Evolutionary conservation across 92 coral and sea anemone genomes (phyloP), one percentile per base, ranked within the genome.

Genomic region (Pocillopora meandrina): DNA sequence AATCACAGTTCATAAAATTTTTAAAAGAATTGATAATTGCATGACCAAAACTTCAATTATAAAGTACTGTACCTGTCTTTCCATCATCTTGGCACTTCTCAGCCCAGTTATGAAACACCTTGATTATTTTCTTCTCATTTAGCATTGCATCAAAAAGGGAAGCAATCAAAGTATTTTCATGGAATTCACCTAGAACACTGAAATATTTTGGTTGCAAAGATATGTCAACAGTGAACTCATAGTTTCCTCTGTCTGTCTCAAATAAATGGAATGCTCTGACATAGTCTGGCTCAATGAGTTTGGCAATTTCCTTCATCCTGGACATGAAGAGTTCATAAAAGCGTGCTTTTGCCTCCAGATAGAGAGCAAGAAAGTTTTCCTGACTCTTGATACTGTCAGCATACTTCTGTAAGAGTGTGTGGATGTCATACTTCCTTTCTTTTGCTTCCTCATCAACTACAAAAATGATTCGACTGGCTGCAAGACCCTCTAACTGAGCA

Each of bases 401-500:
- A 86, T 85, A 88, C 42, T 88, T 90, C 66, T 64, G 82, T 60
- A 91, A 69, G n/a, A 89, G 77, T 14, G 92, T 87, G 77, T 93
- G 97, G 75, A 89, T 91, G 72, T 93, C 92, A 73, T 90, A 93
- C 72, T 65, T 74, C 31, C 76, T 66, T 76, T 88, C 85, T 52
- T 93, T 85, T 36, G 74, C 88, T 61, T 79, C 78, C 14, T 55
- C 58, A 31, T 88, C 86, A 34, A 56, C 85, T 16, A 76, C 67
- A 58, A 62, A 21, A 20, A 90, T 81, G 17, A 91, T 68, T 60
- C 70, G 77, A 20, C 80, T 78, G 60, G 76, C 67, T 15, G 66
- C 79, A 7, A 93, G 86, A 10, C 87, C n/a, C 68, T 93, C 94
- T 12, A 93, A 65, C 73, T 87, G 80, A 61, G 90, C 64, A 14